phyloP scores from a whole-genome alignment of 2,113 vertebrate species.

The Naja naja region DNA sequence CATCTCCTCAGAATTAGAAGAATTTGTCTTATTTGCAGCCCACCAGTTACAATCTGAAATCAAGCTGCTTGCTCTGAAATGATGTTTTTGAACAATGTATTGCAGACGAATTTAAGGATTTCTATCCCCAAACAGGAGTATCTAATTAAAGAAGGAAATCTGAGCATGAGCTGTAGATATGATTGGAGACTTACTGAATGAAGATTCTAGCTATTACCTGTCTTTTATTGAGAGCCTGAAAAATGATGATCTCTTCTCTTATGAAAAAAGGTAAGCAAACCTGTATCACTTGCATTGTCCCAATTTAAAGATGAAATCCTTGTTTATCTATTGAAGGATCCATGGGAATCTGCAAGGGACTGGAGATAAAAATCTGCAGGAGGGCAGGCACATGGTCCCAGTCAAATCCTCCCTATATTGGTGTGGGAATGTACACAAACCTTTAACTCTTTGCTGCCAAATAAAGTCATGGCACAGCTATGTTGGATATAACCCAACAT shows the following conservation, averaged over 20 bases:
- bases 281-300: background rate
- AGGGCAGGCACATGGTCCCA: background rate
- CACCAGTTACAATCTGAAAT: background rate
- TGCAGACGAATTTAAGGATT: background rate
- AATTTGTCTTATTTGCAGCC: background rate
- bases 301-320: background rate
- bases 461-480: background rate
- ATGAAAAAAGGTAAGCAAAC: background rate
- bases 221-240: conserved; percentile 43
- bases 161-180: conserved; percentile 46
- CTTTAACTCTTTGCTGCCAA: background rate
- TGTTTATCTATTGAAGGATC: background rate
- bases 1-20: background rate
- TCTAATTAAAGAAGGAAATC: conserved; percentile 43
- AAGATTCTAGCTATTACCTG: conserved; percentile 26
- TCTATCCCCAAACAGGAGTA: conserved; percentile 11
- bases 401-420: background rate
- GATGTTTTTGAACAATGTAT: background rate
- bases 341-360: background rate
- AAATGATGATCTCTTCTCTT: background rate
- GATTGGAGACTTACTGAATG: conserved; percentile 38
- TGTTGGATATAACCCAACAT: background rate
- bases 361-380: background rate
- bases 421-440: background rate
- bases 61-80: background rate